Percentiles rank a stretch among this genome's conserved stretches.
phyloP scores from a whole-genome alignment of 2,113 vertebrate species.

The Lampris megalopsis region DNA sequence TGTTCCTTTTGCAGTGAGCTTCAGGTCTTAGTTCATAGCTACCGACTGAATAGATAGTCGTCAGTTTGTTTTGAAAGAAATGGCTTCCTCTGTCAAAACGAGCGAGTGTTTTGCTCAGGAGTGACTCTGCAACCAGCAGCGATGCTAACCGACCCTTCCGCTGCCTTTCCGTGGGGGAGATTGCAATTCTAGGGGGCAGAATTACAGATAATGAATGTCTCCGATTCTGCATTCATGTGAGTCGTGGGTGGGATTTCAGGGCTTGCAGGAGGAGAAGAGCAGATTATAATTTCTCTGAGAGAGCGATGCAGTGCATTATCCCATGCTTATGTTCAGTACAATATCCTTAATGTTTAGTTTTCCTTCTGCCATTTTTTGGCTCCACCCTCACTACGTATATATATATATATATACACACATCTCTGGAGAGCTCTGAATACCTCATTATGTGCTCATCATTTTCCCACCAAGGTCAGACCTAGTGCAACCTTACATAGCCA shows the following conservation, averaged over 20 bases:
- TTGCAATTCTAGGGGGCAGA: neutral
- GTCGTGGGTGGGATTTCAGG: constrained; percentile 8
- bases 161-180: neutral
- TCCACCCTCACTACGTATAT: neutral
- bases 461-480: constrained; percentile 16
- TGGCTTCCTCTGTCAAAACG: neutral
- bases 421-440: constrained; percentile 55
- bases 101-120: constrained; percentile 46
- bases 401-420: neutral
- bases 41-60: too few relatives aligned
- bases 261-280: neutral
- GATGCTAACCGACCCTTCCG: constrained; percentile 10
- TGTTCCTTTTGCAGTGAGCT: too few relatives aligned
- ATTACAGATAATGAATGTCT: constrained; percentile 39
- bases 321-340: constrained; percentile 1
- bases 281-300: neutral
- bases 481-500: constrained; percentile 38
- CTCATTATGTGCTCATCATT: constrained; percentile 31
- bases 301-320: constrained; percentile 18
- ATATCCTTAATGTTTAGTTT: neutral
- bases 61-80: neutral
- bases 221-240: neutral
- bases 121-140: constrained; percentile 37
- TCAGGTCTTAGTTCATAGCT: too few relatives aligned
- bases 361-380: neutral